Evolutionary conservation across 53 echinoderm and acorn worm genomes (phyloP), one percentile per base, ranked within the genome.

Genomic region (Apostichopus leukothele): DNA sequence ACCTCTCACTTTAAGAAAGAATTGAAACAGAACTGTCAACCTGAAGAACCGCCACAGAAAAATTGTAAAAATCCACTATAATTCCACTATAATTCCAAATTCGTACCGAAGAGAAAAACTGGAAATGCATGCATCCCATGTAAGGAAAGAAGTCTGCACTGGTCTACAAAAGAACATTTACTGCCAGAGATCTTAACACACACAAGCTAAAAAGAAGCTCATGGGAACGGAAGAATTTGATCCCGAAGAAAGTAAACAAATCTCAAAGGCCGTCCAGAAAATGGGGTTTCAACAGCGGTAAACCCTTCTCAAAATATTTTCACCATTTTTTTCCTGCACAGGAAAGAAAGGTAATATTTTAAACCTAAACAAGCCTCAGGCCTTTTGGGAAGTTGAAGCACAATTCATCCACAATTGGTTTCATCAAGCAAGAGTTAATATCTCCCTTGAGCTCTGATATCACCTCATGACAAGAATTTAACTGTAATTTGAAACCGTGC

Each of bases 361-460:
- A 54, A 81, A 81, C 54, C 51, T 81, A 81, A 81, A 81, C 81
- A 81, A 81, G 55, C 81, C 81, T 18, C 20, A 81, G 81, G 81
- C 59, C 53, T 10, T 23, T 55, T 13, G 5, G 81, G 59, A 81
- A 71, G 71, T 19, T 71, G 71, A 18, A 19, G 20, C 18, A 71
- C 71, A 71, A 71, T 71, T 18, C 4, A 19, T 3, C n/a, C 14
- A 71, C 71, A 71, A 71, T 16, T 16, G 71, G 71, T 71, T n/a
- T n/a, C 39, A 39, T 39, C 71, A 18, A 71, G n/a, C 20, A 71
- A 5, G 20, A 19, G 6, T 19, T 71, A n/a, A 6, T 19, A 71
- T 71, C 18, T 71, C 71, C 71, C 18, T 2, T 7, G 57, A 57
- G 57, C 57, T 1, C 10, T 57, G 9, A 57, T 71, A n/a, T 71